Evolutionary conservation across 1,140 invertebrate genomes (phyloP).

Genomic region (Brachionus angularis): DNA sequence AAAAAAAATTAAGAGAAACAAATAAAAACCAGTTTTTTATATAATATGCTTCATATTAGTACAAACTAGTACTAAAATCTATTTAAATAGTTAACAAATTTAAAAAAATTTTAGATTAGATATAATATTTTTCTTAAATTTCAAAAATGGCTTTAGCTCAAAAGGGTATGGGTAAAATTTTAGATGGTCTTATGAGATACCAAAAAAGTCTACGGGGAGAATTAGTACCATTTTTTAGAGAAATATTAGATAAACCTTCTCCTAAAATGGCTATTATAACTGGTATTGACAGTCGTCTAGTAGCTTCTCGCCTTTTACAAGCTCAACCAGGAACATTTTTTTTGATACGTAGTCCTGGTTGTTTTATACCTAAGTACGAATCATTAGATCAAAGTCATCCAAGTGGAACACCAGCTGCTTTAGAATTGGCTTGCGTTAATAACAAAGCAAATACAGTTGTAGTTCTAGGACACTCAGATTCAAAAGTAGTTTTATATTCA

Average conservation of each 20-base stretch:
- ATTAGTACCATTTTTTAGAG: constrained; percentile 11
- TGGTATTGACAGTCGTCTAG: constrained; percentile 93
- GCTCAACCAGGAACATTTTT: constrained; percentile 95
- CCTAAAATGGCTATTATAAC: constrained; percentile 93
- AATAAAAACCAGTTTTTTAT: too few relatives aligned
- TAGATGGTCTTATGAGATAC: constrained; percentile 16
- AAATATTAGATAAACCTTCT: constrained; percentile 51
- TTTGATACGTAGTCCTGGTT: constrained; percentile 86
- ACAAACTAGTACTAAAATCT: too few relatives aligned
- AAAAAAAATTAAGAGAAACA: too few relatives aligned
- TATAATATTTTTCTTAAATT: too few relatives aligned
- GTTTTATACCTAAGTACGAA: constrained; percentile 50
- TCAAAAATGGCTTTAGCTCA: not conserved
- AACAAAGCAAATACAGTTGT: constrained; percentile 87
- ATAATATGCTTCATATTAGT: too few relatives aligned
- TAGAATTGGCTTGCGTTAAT: constrained; percentile 87
- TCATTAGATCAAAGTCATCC: constrained; percentile 50
- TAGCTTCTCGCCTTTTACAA: constrained; percentile 87
- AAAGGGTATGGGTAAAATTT: constrained; percentile 37
- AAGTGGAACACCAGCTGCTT: constrained; percentile 82
- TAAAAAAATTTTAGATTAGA: too few relatives aligned
- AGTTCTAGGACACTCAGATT: constrained; percentile 93
- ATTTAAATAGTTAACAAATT: too few relatives aligned
- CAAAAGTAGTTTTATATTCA: constrained; percentile 67
- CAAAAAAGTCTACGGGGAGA: constrained; percentile 2